phyloP scores from a whole-genome alignment of 2,888 invertebrate genomes.

The Xestobium rufovillosum region DNA sequence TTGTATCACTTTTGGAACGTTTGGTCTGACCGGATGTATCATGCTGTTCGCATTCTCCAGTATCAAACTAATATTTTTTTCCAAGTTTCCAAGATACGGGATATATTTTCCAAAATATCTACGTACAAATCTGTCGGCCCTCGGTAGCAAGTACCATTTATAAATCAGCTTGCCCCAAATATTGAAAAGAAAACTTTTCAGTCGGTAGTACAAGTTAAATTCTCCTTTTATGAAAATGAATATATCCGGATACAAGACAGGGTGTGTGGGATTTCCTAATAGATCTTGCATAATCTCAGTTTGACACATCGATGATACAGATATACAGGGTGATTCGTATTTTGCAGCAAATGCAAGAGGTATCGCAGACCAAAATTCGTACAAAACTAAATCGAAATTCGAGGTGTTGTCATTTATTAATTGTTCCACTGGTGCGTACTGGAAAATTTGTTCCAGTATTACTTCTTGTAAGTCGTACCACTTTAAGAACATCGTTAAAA shows the following conservation, averaged over 20 bases:
- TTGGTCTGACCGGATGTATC: constrained; percentile 36
- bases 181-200: no score
- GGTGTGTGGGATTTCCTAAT: constrained; percentile 29
- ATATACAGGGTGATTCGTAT: constrained; percentile 7
- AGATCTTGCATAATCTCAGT: constrained; percentile 22
- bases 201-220: no score
- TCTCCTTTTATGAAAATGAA: constrained; percentile 14
- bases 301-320: constrained; percentile 24
- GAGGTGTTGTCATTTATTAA: background rate
- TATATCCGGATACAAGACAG: constrained; percentile 27
- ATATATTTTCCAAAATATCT: constrained; percentile 20
- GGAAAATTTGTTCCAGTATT: no score
- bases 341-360: constrained; percentile 9
- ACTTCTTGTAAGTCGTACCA: no score
- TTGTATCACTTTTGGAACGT: constrained; percentile 39
- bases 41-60: constrained; percentile 40
- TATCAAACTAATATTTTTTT: constrained; percentile 34
- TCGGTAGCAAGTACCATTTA: constrained; percentile 12
- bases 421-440: background rate
- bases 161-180: no score
- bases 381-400: background rate
- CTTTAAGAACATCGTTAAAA: background rate
- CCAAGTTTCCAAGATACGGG: constrained; percentile 22
- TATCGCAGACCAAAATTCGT: background rate
- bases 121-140: constrained; percentile 13